Percentiles rank a stretch among this genome's conserved stretches.
Evolutionary conservation across 2,113 vertebrate species (phyloP).

Genomic region (Butorides virescens): DNA sequence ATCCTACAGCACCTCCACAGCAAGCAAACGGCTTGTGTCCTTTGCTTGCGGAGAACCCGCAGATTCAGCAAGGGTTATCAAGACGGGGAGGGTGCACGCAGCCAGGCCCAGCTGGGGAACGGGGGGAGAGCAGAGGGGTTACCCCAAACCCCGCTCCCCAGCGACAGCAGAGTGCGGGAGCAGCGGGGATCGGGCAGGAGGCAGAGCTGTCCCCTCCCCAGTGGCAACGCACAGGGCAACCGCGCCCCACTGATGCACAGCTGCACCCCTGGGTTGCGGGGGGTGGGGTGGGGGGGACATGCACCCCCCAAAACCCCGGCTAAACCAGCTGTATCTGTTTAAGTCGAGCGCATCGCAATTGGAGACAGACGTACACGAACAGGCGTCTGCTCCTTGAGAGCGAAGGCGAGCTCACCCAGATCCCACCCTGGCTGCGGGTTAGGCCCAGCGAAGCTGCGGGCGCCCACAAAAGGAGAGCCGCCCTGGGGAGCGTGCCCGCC

Average conservation of each 20-base stretch:
- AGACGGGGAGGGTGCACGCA: rapidly evolving
- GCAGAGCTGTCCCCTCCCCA: background rate
- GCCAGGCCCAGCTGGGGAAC: background rate
- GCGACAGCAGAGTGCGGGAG: background rate
- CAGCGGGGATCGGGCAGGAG: rapidly evolving
- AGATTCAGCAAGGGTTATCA: background rate
- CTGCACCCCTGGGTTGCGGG: background rate
- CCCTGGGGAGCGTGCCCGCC: background rate
- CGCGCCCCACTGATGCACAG: background rate
- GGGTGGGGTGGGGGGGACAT: no score
- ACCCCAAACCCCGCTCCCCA: background rate
- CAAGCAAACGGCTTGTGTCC: background rate
- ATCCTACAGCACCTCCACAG: background rate
- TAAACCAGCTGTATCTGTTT: background rate
- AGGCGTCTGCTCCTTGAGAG: background rate
- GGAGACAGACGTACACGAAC: background rate
- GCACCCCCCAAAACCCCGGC: no score
- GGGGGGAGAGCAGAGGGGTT: no score
- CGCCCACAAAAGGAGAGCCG: background rate
- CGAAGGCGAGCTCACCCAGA: background rate
- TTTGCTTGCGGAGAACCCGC: background rate
- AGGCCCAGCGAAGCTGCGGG: background rate
- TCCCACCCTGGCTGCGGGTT: background rate
- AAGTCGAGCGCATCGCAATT: rapidly evolving
- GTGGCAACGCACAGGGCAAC: no score